Evolutionary conservation across 2,888 invertebrate genomes (phyloP), one percentile per base, ranked within the genome.

Genomic region (Pedicia rivosa): DNA sequence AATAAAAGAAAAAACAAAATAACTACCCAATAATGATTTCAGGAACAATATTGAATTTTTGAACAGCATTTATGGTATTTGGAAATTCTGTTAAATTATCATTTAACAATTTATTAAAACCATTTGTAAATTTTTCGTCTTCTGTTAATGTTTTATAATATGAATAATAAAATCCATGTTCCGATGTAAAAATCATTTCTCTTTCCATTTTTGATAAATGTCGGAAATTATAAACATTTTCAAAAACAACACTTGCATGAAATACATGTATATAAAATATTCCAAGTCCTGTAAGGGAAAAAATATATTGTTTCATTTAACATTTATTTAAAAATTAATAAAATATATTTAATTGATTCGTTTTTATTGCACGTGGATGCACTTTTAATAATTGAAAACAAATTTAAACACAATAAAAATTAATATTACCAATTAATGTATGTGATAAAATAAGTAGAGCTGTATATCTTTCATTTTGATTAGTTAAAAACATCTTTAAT

Each of bases 141-240:
- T 78, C 74, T 1, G 78, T 73, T 32, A 91, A 63, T 0, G 75
- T 78, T 53, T 91, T 91, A 58, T 78, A 90, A 56, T 83, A 91
- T 0, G 81, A 84, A 55, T 82, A 91, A 54, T 90, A 90, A 48
- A 90, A 70, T 0, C 87, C 88, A 78, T 86, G 82, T 62, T 91
- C 90, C 2, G 86, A 81, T 2, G 83, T 65, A 37, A 91, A 72
- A 5, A 83, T 72, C 68, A 90, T 78, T 62, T 91, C 90, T 31
- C 88, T 64, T 51, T 91, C 88, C 51, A 83, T 56, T 30, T 78
- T 77, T 1, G 86, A 82, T 34, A 90, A 63, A 52, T 83, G 78
- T 1, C 80, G 79, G 63, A 90, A 88, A 57, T 84, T 81, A 6
- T 77, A 67, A 54, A 82, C 78, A 55, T 78, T 80, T 62, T 90